Base-by-base conservation (phyloP, 1,140 invertebrate species). In the Hyphantria cunea region DNA sequence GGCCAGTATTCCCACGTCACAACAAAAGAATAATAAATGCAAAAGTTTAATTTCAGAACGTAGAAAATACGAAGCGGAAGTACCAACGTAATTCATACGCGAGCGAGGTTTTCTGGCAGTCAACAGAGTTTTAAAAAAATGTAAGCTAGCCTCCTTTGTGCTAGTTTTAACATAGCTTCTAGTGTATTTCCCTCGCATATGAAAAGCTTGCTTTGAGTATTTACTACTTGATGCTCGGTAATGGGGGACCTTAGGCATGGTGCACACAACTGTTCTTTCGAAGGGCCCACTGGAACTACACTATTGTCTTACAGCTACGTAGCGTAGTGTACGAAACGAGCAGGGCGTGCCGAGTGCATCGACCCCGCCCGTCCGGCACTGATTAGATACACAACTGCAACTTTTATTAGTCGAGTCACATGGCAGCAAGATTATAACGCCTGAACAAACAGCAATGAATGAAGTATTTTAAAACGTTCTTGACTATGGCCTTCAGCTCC, bases 301-400 rank as follows among this genome's bases (percentile, higher is more conserved):
- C 48, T 60, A 49, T 51, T 60, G 39, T 60, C 48, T 42, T 50
- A 15, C 17, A 45, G 12, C 3, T 15, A 25, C 17, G 5, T 25
- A 25, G 48, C n/a, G 42, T 60, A 49, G 55, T 48, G 53, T 47
- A 25, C 55, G 45, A 44, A 37, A 54, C 32, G 44, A 54, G 49
- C 65, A 69, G 73, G 77, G 72, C 73, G 65, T 55, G 60, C 54
- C 67, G 63, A 52, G 80, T 55, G 65, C 76, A 63, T 68, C 70
- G 80, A 83, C 75, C 80, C 62, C 70, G 52, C 61, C 66, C 72
- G 76, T 70, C 72, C 73, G 72, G 15, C 33, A 49, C 68, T 77
- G 80, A 82, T 80, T 80, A 76, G 67, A 79, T 71, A 67, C 61
- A 74, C 69, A 70, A 74, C 45, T 74, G 66, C 64, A 68, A 72